Evolutionary conservation across 1,140 invertebrate genomes (phyloP).

Genomic region (Trinorchestia longiramus): DNA sequence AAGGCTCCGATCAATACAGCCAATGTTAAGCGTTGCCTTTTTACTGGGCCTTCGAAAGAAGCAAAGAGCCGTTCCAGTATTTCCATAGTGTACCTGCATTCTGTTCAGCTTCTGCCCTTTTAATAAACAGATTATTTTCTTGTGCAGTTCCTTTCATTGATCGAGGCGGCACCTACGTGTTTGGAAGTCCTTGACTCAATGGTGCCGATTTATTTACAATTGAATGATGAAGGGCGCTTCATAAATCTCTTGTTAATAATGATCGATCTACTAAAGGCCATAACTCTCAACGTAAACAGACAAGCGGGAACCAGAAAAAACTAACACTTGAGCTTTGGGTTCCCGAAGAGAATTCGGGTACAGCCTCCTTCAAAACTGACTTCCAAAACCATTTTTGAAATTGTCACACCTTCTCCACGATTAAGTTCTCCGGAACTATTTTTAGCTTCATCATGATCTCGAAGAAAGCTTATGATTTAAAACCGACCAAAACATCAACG

Average conservation of each 20-base stretch:
- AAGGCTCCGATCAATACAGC: background rate
- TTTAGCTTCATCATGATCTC: background rate
- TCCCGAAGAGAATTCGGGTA: background rate
- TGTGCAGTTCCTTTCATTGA: background rate
- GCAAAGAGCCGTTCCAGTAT: background rate
- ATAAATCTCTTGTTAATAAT: slow-evolving; percentile 43
- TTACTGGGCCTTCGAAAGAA: background rate
- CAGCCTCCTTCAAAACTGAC: background rate
- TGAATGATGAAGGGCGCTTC: slow-evolving; percentile 42
- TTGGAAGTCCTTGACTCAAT: slow-evolving; percentile 50
- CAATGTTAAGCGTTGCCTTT: background rate
- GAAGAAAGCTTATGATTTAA: background rate
- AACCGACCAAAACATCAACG: background rate
- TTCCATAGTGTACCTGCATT: background rate
- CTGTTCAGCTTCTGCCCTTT: background rate
- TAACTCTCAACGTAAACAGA: slow-evolving; percentile 44
- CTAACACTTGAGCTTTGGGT: background rate
- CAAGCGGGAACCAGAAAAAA: slow-evolving; percentile 14
- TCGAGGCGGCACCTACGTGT: background rate
- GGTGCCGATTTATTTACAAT: slow-evolving; percentile 51
- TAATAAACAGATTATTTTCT: slow-evolving; percentile 45
- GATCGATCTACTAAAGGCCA: slow-evolving; percentile 37
- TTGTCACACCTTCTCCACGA: background rate
- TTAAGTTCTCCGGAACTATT: background rate
- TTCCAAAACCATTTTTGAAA: background rate